phyloP scores from a whole-genome alignment of 2,888 invertebrate genomes.

The Lepidonotus clava region DNA sequence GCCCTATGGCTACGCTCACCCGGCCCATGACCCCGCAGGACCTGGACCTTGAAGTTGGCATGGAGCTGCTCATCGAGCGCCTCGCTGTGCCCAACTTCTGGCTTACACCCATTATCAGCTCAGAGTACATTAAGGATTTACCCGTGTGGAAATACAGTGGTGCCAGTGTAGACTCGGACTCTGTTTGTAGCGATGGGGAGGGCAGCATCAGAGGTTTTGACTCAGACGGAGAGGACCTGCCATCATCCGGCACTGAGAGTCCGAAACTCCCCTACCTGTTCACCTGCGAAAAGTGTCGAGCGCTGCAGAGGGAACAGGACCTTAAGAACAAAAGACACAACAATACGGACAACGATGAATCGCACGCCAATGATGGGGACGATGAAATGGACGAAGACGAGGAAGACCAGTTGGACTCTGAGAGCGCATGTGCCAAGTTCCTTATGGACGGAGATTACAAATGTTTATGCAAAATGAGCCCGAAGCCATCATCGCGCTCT shows the following conservation, averaged over 20 bases:
- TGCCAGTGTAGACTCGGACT: constrained; percentile 56
- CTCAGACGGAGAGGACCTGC: constrained; percentile 59
- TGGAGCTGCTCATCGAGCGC: constrained; percentile 80
- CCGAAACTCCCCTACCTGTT: constrained; percentile 58
- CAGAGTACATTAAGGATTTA: constrained; percentile 81
- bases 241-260: not conserved
- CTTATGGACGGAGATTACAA: constrained; percentile 71
- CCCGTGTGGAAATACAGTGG: constrained; percentile 80
- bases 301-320: constrained; percentile 58
- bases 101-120: constrained; percentile 80
- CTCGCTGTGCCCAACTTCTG: constrained; percentile 81
- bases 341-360: not conserved
- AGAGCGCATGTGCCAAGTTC: constrained; percentile 66
- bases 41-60: constrained; percentile 76
- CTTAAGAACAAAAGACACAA: not conserved
- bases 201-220: not conserved
- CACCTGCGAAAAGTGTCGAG: constrained; percentile 66
- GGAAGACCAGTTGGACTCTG: constrained; percentile 61
- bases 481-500: not conserved
- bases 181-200: constrained; percentile 63
- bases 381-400: constrained; percentile 56
- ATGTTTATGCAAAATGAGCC: constrained; percentile 64
- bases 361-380: not conserved
- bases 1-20: constrained; percentile 73
- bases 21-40: constrained; percentile 71